Conservation (phyloP, 2,888 invertebrate species). For the Cheilosia pagana region DNA sequence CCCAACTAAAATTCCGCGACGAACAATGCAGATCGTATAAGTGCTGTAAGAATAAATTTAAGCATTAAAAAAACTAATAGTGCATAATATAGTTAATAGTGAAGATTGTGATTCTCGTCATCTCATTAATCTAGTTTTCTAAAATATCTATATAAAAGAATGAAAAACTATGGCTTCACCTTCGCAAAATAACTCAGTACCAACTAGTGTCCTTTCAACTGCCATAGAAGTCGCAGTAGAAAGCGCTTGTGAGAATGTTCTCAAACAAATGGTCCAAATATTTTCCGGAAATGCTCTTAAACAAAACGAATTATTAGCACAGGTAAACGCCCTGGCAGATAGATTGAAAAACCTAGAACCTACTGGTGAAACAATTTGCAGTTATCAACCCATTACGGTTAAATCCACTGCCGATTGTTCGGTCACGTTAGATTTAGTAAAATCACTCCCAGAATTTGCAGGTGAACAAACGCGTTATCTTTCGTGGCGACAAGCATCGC, state of each 20-base stretch:
- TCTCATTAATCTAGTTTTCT: too few relatives aligned
- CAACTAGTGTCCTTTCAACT: slow-evolving; percentile 9
- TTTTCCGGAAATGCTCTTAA: neutral
- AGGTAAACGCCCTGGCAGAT: neutral
- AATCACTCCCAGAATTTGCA: slow-evolving; percentile 16
- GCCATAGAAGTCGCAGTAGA: slow-evolving; percentile 27
- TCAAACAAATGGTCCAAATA: slow-evolving; percentile 2
- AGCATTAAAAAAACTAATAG: too few relatives aligned
- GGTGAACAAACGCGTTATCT: slow-evolving; percentile 13
- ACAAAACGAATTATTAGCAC: neutral
- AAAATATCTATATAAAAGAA: too few relatives aligned
- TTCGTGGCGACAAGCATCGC: slow-evolving; percentile 33
- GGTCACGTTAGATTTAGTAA: slow-evolving; percentile 9
- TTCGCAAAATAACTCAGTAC: too few relatives aligned
- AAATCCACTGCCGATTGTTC: neutral
- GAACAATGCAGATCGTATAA: too few relatives aligned
- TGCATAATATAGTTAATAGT: too few relatives aligned
- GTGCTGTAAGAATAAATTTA: too few relatives aligned
- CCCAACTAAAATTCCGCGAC: too few relatives aligned
- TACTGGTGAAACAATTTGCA: neutral
- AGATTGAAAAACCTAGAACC: neutral
- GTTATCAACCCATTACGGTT: neutral
- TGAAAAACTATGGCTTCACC: too few relatives aligned
- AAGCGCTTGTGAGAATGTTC: slow-evolving; percentile 11
- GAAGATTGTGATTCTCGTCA: too few relatives aligned